phyloP scores from a whole-genome alignment of 64 coral and sea anemone genomes.

The Stichodactyla mertensii region DNA sequence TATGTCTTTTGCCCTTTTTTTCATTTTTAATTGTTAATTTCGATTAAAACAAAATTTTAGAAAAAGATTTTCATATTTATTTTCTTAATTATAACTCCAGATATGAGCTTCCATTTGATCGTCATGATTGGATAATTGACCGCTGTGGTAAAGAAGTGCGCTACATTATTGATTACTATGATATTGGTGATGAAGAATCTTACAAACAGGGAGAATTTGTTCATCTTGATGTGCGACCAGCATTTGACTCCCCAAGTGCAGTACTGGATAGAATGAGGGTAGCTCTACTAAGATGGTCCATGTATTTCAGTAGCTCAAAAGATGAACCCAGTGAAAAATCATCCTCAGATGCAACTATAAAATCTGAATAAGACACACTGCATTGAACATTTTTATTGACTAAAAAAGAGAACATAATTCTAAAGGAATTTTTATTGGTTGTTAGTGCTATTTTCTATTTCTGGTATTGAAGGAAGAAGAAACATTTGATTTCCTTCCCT shows the following conservation, averaged over 20 bases:
- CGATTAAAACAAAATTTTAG: no score
- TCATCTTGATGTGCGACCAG: conserved; percentile 85
- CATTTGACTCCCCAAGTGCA: conserved; percentile 85
- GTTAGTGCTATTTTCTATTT: neutral
- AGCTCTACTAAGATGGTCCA: conserved; percentile 80
- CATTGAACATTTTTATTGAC: neutral
- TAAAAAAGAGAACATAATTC: neutral
- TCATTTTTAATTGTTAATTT: no score
- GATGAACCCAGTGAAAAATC: conserved; percentile 16
- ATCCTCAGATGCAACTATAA: neutral
- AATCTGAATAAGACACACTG: neutral
- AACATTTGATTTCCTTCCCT: no score
- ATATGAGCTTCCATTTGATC: conserved; percentile 94
- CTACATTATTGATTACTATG: conserved; percentile 99
- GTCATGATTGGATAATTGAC: conserved; percentile 95
- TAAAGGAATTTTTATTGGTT: neutral
- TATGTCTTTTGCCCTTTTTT: conserved; percentile 33
- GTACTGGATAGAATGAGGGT: conserved; percentile 81
- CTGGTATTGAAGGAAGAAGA: no score
- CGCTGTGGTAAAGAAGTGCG: conserved; percentile 84
- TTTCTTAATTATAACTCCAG: conserved; percentile 9
- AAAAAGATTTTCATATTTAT: neutral
- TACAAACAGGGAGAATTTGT: conserved; percentile 95
- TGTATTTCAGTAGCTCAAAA: conserved; percentile 77
- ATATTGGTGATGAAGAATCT: conserved; percentile 90